Conservation (phyloP, 2,797 vertebrate genomes). For the Sternotherus odoratus region DNA sequence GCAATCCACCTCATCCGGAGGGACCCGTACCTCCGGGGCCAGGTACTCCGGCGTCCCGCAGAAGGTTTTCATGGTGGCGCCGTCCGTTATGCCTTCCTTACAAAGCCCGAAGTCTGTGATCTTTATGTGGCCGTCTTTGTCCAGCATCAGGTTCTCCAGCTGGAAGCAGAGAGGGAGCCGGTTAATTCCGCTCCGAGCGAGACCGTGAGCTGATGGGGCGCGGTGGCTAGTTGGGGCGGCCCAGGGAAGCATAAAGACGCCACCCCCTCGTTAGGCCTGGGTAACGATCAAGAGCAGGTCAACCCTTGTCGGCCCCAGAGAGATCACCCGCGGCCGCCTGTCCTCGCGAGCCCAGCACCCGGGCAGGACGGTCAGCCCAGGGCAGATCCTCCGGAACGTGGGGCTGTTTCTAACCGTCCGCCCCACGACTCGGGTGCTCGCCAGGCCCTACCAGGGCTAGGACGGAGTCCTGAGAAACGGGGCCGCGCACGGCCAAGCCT, state of each 20-base stretch:
- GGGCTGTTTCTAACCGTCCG: background rate
- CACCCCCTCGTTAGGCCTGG: background rate
- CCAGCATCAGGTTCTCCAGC: constrained; percentile 97
- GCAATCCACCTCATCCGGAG: background rate
- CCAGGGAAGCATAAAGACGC: background rate
- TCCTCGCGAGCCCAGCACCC: background rate
- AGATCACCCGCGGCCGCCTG: too few relatives aligned
- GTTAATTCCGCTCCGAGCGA: too few relatives aligned
- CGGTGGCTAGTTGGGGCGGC: background rate
- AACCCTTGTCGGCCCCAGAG: too few relatives aligned
- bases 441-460: background rate
- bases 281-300: background rate
- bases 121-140: constrained; percentile 96
- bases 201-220: too few relatives aligned
- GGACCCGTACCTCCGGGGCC: constrained; percentile 89
- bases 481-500: too few relatives aligned
- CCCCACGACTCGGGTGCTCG: background rate
- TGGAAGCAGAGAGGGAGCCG: constrained; percentile 43
- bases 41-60: constrained; percentile 96
- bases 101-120: constrained; percentile 97
- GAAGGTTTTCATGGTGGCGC: constrained; percentile 96
- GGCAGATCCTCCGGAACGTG: too few relatives aligned
- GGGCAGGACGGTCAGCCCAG: background rate
- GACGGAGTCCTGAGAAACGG: background rate
- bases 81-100: constrained; percentile 95